phyloP scores from a whole-genome alignment of 35 echinoderm and acorn worm species.

The Acanthaster planci region DNA sequence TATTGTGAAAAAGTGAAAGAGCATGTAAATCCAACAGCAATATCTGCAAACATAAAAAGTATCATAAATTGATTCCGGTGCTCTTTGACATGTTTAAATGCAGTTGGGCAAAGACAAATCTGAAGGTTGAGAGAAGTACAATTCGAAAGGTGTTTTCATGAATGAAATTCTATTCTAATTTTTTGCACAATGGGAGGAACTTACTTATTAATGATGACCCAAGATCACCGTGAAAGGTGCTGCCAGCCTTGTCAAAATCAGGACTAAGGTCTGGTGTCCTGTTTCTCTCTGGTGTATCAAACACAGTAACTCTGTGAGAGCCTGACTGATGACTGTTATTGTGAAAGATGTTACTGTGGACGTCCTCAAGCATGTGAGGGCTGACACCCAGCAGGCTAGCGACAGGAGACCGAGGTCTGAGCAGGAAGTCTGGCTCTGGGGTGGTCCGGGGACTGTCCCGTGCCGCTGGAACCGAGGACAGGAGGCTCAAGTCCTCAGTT shows the following conservation, averaged over 20 bases:
- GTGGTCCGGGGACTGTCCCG: neutral
- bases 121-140: too few relatives aligned
- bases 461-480: neutral
- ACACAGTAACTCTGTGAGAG: neutral
- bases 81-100: too few relatives aligned
- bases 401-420: neutral
- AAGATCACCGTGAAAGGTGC: neutral
- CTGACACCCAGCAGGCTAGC: neutral
- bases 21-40: too few relatives aligned
- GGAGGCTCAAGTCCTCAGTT: neutral
- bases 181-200: neutral
- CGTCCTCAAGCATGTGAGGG: neutral
- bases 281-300: neutral
- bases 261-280: neutral
- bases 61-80: too few relatives aligned
- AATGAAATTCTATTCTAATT: too few relatives aligned
- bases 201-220: neutral
- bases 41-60: too few relatives aligned
- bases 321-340: slow-evolving; percentile 11
- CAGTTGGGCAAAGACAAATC: too few relatives aligned
- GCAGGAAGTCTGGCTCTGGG: slow-evolving; percentile 3
- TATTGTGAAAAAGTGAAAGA: too few relatives aligned
- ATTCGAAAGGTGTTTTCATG: too few relatives aligned
- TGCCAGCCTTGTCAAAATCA: neutral
- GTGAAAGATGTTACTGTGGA: neutral